These are phyloP conservation scores for Mesorhabditis spiculigera DNA, from an alignment of 2,888 invertebrate genomes.

Conservation along the genomic window DNA sequence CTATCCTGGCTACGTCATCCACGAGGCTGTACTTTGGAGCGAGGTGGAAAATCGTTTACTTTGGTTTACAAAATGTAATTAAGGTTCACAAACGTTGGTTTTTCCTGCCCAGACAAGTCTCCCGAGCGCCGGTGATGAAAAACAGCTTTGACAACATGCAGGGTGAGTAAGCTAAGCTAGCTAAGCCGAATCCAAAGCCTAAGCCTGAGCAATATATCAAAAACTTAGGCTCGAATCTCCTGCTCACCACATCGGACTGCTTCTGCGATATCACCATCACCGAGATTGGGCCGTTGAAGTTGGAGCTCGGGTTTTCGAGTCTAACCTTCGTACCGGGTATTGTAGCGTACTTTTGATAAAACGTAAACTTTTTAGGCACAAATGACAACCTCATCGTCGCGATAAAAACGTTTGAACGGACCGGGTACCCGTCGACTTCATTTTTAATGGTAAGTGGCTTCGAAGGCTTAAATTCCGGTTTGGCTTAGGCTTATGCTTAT, in stretches of 20 bases:
- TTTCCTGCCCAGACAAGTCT: slow-evolving; percentile 86
- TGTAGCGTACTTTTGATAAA: not conserved
- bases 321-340: slow-evolving; percentile 87
- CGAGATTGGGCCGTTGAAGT: slow-evolving; percentile 36
- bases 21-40: slow-evolving; percentile 91
- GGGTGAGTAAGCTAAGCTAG: slow-evolving; percentile 66
- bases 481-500: too few species aligned
- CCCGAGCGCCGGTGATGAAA: slow-evolving; percentile 75
- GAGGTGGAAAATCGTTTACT: too few species aligned
- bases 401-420: slow-evolving; percentile 85
- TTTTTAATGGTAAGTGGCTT: slow-evolving; percentile 46
- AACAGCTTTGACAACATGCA: slow-evolving; percentile 70
- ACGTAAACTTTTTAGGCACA: slow-evolving; percentile 63
- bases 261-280: slow-evolving; percentile 66
- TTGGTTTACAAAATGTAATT: too few species aligned
- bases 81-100: slow-evolving; percentile 73
- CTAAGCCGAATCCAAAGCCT: too few species aligned
- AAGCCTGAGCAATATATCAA: not conserved
- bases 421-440: slow-evolving; percentile 64
- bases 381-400: slow-evolving; percentile 84
- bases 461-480: slow-evolving; percentile 21
- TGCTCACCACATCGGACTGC: slow-evolving; percentile 75
- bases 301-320: slow-evolving; percentile 85
- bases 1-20: slow-evolving; percentile 93
- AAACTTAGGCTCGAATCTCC: slow-evolving; percentile 71